Base-by-base conservation (phyloP, 30 jellyfish, hydroid and myxozoan genomes). In the Aurelia aurita region DNA sequence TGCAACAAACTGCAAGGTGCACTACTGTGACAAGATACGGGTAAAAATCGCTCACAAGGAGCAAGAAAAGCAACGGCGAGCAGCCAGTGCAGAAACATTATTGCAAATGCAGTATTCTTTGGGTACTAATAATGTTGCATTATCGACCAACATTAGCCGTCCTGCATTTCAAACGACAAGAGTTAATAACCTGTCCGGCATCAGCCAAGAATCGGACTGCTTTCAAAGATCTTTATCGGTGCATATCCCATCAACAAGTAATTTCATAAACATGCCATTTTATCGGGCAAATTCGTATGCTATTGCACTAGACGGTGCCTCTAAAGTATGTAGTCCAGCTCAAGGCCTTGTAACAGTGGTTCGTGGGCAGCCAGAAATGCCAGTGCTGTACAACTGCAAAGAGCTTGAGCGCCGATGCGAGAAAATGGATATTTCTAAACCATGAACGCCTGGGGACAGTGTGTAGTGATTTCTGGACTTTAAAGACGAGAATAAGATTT, bases 1-100 rank as follows among this genome's bases (percentile, higher is more conserved):
- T n/a, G 68, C 43, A 18, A 60, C 77, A 3, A 55, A 58, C 51
- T 83, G 93, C 63, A 34, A 44, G 31, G 66, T 83, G 1, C 23
- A 69, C 61, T 71, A 69, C 57, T 83, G 93, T 26, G 68, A 76
- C 72, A 39, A 58, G 80, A 70, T 83, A 29, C 63, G 82, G 28
- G 5, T 27, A 28, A 43, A 75, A 34, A 43, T 83, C 19, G 74
- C 72, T 3, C 51, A 53, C 21, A 31, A 76, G 44, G 74, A 82
- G 58, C 22, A 45, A 29, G 51, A 27, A 8, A n/a, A 11, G 51
- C 19, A 35, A 26, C 31, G 16, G 28, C 22, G n/a, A 6, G 58
- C 65, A 1, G 77, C 21, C 25, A 55, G 67, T 55, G 67, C 67
- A 55, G 67, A 55, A 55, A 55, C 67, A 55, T 22, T 55, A 8